Percentiles rank a stretch among this genome's conserved stretches.
Evolutionary conservation across 2,888 invertebrate species (phyloP).

Genomic region (Aelia acuminata): DNA sequence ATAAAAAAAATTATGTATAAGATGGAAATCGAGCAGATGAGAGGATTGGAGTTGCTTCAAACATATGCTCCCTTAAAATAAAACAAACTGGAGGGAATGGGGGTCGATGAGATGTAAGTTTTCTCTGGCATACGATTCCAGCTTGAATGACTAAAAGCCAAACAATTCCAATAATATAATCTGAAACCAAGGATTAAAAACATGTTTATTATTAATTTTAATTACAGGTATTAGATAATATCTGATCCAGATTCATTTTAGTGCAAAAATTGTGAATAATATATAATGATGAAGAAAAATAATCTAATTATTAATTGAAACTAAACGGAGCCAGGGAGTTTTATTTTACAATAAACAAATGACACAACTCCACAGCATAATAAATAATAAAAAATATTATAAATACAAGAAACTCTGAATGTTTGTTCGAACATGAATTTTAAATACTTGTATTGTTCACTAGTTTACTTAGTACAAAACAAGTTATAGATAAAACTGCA

Average conservation of each 20-base stretch:
- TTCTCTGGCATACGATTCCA: conserved; percentile 61
- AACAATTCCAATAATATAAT: conserved; percentile 59
- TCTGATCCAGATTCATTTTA: neutral
- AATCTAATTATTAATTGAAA: neutral
- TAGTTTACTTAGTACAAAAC: too few species aligned
- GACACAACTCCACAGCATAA: neutral
- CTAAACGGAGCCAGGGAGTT: neutral
- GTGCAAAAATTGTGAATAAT: neutral
- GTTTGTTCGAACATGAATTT: too few species aligned
- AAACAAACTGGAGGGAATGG: conserved; percentile 61
- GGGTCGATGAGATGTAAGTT: conserved; percentile 54
- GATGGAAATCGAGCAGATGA: conserved; percentile 51
- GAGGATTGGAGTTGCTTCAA: conserved; percentile 48
- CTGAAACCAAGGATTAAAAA: conserved; percentile 57
- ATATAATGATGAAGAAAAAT: neutral
- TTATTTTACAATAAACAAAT: neutral
- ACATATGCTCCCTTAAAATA: conserved; percentile 38
- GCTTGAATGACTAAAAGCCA: conserved; percentile 60
- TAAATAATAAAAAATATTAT: too few species aligned
- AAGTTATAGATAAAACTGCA: too few species aligned
- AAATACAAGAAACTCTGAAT: too few species aligned
- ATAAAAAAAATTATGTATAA: conserved; percentile 38
- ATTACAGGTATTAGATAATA: neutral
- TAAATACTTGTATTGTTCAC: too few species aligned
- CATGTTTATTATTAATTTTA: neutral